These are phyloP conservation scores for Chlorops oryzae DNA, from an alignment of 1,140 invertebrate species.

Conservation along the genomic window DNA sequence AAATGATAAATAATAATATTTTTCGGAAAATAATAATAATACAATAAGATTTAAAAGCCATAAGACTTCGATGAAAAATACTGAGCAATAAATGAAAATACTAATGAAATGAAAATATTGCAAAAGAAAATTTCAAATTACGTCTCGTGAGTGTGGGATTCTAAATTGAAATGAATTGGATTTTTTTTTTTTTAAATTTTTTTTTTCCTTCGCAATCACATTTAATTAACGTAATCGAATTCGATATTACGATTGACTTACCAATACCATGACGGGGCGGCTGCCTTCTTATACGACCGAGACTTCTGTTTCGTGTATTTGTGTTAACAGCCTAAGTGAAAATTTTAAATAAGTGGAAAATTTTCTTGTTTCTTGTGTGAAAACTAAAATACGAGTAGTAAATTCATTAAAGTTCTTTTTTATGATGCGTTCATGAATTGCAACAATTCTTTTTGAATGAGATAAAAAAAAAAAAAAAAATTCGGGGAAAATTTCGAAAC, in stretches of 20 bases:
- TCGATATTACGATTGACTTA: too few relatives aligned
- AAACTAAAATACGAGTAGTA: background rate
- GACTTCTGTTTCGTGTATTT: constrained; percentile 49
- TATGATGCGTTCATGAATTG: background rate
- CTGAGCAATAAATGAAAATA: too few relatives aligned
- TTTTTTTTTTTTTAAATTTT: constrained; percentile 3
- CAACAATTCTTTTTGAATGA: background rate
- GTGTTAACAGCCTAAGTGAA: constrained; percentile 48
- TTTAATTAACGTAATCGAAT: too few relatives aligned
- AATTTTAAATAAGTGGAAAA: constrained; percentile 14
- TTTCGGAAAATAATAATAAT: too few relatives aligned
- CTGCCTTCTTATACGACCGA: constrained; percentile 49
- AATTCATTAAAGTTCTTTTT: background rate
- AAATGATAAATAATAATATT: too few relatives aligned
- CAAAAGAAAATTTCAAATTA: too few relatives aligned
- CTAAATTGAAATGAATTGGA: constrained; percentile 5
- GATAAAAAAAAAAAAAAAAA: background rate
- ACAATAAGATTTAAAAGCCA: too few relatives aligned
- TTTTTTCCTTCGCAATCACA: too few relatives aligned
- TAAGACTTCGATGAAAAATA: too few relatives aligned
- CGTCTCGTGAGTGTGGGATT: too few relatives aligned
- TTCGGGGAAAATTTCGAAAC: too few relatives aligned
- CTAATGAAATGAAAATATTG: too few relatives aligned
- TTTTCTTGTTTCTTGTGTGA: constrained; percentile 25
- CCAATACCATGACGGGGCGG: constrained; percentile 49